These are phyloP conservation scores for Sebastes minor DNA, from an alignment of 2,797 vertebrate genomes.

Conservation along the genomic window DNA sequence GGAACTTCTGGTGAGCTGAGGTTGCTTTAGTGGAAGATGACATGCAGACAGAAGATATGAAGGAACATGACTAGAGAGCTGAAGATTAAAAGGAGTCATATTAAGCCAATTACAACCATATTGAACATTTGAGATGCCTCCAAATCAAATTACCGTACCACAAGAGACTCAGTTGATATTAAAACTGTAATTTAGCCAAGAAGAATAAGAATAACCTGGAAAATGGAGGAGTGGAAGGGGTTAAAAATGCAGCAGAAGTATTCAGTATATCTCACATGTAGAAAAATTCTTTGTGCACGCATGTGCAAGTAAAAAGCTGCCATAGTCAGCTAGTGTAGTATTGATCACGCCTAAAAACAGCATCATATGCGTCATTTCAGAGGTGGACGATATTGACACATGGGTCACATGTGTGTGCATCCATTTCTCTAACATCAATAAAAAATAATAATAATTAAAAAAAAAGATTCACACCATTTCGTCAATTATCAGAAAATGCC, in stretches of 20 bases:
- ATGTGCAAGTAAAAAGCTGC: not conserved
- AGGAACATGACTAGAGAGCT: not conserved
- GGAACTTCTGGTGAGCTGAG: not conserved
- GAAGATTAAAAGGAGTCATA: not conserved
- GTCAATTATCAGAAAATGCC: conserved; percentile 47
- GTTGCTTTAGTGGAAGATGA: not conserved
- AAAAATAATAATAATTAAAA: not conserved
- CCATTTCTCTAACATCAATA: conserved; percentile 2
- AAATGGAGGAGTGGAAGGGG: not conserved
- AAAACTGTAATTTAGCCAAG: not conserved
- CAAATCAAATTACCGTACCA: not conserved
- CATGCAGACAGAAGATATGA: not conserved
- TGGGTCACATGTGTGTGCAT: conserved; percentile 26
- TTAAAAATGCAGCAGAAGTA: conserved; percentile 28
- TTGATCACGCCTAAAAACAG: not conserved
- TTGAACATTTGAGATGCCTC: not conserved
- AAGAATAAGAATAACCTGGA: no score
- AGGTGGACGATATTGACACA: conserved; percentile 5
- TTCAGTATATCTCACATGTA: not conserved
- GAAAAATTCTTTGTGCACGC: not conserved
- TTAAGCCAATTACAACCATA: not conserved
- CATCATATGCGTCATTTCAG: conserved; percentile 16
- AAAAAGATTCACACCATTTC: not conserved
- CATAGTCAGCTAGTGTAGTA: not conserved
- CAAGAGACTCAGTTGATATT: not conserved